Conservation (phyloP, 1,140 invertebrate genomes). For the Brachionus asplanchnoidis region DNA sequence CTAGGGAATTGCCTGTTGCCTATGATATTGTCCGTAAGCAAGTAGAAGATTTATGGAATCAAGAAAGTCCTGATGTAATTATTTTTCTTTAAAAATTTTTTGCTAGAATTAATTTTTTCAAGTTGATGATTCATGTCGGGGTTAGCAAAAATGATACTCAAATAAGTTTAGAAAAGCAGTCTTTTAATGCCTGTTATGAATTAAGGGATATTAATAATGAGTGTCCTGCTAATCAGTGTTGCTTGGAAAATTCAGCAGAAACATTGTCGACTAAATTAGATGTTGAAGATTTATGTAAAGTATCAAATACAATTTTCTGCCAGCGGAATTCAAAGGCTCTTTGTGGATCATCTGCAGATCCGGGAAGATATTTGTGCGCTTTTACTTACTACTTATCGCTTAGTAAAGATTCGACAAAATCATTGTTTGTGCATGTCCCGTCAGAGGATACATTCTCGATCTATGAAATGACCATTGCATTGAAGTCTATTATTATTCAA, state of each 20-base stretch:
- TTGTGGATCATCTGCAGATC: conserved; percentile 21
- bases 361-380: conserved; percentile 17
- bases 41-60: conserved; percentile 1
- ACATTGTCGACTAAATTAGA: background rate
- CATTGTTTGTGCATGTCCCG: conserved; percentile 28
- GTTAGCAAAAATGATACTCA: conserved; percentile 32
- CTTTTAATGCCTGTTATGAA: conserved; percentile 2
- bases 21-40: conserved; percentile 10
- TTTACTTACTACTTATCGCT: conserved; percentile 30
- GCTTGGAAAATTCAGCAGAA: background rate
- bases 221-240: conserved; percentile 6
- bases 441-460: conserved; percentile 20
- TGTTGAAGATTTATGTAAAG: conserved; percentile 14
- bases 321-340: background rate
- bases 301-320: conserved; percentile 5
- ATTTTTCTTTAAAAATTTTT: background rate
- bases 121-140: conserved; percentile 34
- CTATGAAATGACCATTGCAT: conserved; percentile 10
- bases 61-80: conserved; percentile 33
- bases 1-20: conserved; percentile 28
- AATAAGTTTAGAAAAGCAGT: conserved; percentile 37
- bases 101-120: background rate
- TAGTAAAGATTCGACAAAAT: background rate
- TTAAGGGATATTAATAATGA: background rate
- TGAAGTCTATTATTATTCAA: conserved; percentile 40